These are phyloP conservation scores for Bombus consobrinus DNA, from an alignment of 1,140 invertebrate genomes.

Conservation along the genomic window DNA sequence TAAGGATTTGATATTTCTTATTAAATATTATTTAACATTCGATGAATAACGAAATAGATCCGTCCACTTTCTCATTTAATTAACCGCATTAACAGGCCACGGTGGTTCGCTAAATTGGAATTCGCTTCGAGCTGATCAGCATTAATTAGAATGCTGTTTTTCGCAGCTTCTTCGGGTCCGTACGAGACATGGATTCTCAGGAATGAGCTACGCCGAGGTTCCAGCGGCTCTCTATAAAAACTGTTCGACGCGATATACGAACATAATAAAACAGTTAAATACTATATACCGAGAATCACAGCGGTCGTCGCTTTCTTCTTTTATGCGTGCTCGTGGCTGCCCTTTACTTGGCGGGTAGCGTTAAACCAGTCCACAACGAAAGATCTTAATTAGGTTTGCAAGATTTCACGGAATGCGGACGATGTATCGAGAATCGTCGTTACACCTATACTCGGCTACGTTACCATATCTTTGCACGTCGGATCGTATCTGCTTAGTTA, in stretches of 20 bases:
- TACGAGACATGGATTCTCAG: background rate
- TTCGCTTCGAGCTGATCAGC: background rate
- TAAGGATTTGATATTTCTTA: background rate
- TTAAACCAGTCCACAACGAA: background rate
- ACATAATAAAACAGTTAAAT: background rate
- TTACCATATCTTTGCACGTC: background rate
- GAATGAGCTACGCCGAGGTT: background rate
- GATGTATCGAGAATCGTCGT: background rate
- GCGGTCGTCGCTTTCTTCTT: background rate
- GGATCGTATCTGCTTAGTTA: background rate
- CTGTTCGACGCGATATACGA: background rate
- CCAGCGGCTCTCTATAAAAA: background rate
- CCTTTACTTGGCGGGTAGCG: background rate
- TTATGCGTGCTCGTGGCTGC: background rate
- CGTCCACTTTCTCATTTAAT: background rate
- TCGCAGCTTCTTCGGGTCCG: background rate
- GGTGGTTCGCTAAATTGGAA: background rate
- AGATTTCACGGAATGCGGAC: background rate
- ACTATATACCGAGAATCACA: background rate
- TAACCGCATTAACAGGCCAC: background rate
- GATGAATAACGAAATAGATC: background rate
- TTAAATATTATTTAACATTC: background rate
- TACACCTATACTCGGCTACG: too few relatives aligned
- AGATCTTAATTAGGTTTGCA: conserved; percentile 10
- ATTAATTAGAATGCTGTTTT: background rate